Base-by-base conservation (phyloP, 2,888 invertebrate genomes). In the Acanthosepion lycidas region DNA sequence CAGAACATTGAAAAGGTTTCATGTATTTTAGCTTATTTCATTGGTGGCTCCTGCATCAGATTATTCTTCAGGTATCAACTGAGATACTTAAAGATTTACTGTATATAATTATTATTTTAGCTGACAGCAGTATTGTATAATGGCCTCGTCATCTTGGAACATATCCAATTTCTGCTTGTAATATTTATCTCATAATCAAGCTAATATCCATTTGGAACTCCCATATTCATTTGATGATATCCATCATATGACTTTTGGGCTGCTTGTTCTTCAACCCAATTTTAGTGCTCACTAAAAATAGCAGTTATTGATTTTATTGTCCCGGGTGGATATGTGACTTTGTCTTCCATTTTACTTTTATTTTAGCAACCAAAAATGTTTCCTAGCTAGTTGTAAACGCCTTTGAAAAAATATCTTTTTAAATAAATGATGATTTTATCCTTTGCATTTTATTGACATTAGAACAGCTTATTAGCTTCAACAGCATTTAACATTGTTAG, bases 261-360 rank as follows among this genome's bases (percentile, higher is more conserved):
- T 33, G 33, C 78, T n/a, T 78, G 78, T 78, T 78, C 33, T 78
- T 78, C n/a, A 78, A n/a, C n/a, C 78, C 12, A 78, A 33, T 78
- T 78, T 78, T 78, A 78, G 78, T 78, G 78, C 78, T 78, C 15
- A n/a, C 78, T 78, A 33, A 78, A 78, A 78, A 78, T 78, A 78
- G 78, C 78, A 78, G n/a, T n/a, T 78, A 78, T 78, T 78, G 78
- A 78, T 78, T 78, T 78, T n/a, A 78, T n/a, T 78, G n/a, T 78
- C 78, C n/a, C 9, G n/a, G 78, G 78, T 78, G 78, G 8, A 78
- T 78, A 78, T 15, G 33, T 33, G n/a, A 78, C n/a, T 78, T 78
- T 12, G 18, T 78, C 15, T 78, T 78, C 33, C n/a, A 15, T n/a
- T 78, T 78, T 78, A 18, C n/a, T 78, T 78, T 78, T n/a, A 78